Evolutionary conservation across 64 coral and sea anemone genomes (phyloP), one percentile per base, ranked within the genome.

Genomic region (Dendronephthya gigantea): DNA sequence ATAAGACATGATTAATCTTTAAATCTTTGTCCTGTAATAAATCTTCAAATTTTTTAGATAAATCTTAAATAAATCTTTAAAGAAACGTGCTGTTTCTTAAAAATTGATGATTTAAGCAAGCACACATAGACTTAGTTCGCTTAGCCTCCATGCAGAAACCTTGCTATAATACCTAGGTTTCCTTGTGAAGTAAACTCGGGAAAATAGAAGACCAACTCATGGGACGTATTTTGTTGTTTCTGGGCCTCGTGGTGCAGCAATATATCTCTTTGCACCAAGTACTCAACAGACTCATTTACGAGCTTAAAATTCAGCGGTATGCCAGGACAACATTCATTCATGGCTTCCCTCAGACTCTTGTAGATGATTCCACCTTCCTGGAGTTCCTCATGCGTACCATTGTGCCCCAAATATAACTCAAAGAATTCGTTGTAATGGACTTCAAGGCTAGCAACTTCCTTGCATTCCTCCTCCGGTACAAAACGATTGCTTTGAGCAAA

Each of bases 371-470:
- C 72, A 0, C 36, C 10, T 8, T 29, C 15, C 29, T 79, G 32
- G 1, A 79, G 32, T 39, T 79, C 72, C 4, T 39, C 32, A 15
- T 19, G 11, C 9, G 34, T 29, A 28, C 15, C 13, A 19, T 34
- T 79, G 13, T 79, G 72, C 6, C 72, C 72, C 2, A 79, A 19
- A 79, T 79, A 79, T 33, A 79, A 79, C 72, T 79, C 72, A 35
- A 15, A 79, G 29, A 79, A 79, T 34, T 79, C 72, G 72, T 79
- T 79, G 29, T 79, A 79, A 15, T 33, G 72, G 30, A 79, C 32
- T 79, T 79, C 72, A 6, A 79, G 15, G 28, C 72, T 19, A 5
- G 27, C 5, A 12, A 79, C 22, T 36, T 39, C 14, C 15, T 39
- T 19, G 36, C 72, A 79, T 34, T 35, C 32, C 15, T 79, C 28